phyloP scores from a whole-genome alignment of 2,888 invertebrate species.

The Periphyllus acericola region DNA sequence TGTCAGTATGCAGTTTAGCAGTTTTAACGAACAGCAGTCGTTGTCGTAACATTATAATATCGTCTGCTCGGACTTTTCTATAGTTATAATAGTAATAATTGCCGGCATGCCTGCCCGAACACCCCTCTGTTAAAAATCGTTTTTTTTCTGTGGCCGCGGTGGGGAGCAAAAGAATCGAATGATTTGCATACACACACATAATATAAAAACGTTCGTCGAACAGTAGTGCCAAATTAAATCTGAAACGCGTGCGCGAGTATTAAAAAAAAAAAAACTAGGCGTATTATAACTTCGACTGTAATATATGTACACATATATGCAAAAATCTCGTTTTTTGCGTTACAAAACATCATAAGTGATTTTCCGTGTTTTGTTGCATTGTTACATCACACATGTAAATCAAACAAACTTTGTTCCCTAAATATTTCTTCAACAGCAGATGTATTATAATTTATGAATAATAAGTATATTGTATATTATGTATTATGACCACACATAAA shows the following conservation, averaged over 20 bases:
- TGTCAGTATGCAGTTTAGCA: not conserved
- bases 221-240: conserved; percentile 59
- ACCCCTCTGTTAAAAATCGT: conserved; percentile 54
- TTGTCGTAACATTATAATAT: not conserved
- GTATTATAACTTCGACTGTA: not conserved
- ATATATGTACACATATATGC: not conserved
- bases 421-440: not conserved
- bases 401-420: not conserved
- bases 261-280: conserved; percentile 1
- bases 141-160: conserved; percentile 20
- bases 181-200: conserved; percentile 39
- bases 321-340: conserved; percentile 18
- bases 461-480: not conserved
- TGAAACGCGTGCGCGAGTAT: not conserved
- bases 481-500: not conserved
- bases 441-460: not conserved
- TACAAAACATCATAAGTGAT: conserved; percentile 19
- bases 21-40: not conserved
- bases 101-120: conserved; percentile 31
- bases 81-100: conserved; percentile 28
- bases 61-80: conserved; percentile 28
- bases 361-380: not conserved
- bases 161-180: conserved; percentile 48
- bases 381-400: conserved; percentile 11
- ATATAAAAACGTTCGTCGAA: not conserved